Base-by-base conservation (phyloP, 2,797 vertebrate species). In the Chelonia mydas region DNA sequence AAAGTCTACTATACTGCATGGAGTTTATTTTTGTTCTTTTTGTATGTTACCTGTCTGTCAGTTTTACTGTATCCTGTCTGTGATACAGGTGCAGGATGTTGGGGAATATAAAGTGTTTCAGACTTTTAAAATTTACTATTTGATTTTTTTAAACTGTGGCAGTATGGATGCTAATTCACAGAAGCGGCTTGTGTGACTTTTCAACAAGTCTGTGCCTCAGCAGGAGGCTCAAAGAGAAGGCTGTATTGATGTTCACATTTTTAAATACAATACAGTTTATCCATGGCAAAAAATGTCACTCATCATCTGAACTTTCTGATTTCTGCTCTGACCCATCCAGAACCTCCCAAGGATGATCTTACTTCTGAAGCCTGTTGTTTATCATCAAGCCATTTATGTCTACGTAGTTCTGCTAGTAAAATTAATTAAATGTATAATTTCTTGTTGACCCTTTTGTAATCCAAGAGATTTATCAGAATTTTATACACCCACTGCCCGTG, bases 61-160 rank as follows among this genome's bases (percentile, higher is more conserved):
- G 1, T 2, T 23, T 10, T 47, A 27, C 9, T 3, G 1, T 33
- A 47, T 11, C 45, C 6, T 2, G 1, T 27, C 15, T 28, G 28
- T 33, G 17, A 50, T 57, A 8, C 81, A 88, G 27, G 6, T 2
- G 81, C n/a, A 10, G 57, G 37, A 31, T 7, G 4, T 37, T 0
- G 0, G 47, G 37, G 9, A 12, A 2, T 5, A 84, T 45, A 50
- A 72, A 6, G 6, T 53, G 87, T 80, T 12, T 51, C 27, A 0
- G n/a, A 19, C 0, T 0, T 0, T 50, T 25, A 25, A 31, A 0
- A 45, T 53, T 53, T 6, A 2, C 25, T 0, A 0, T 33, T 47
- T 37, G 15, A 2, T 1, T 27, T 81, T 81, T 87, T 91, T 74
- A 11, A 33, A n/a, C 33, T 7, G 47, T 33, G 21, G 84, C 33